Conservation (phyloP, 2,888 invertebrate species). For the Ligdia adustata region DNA sequence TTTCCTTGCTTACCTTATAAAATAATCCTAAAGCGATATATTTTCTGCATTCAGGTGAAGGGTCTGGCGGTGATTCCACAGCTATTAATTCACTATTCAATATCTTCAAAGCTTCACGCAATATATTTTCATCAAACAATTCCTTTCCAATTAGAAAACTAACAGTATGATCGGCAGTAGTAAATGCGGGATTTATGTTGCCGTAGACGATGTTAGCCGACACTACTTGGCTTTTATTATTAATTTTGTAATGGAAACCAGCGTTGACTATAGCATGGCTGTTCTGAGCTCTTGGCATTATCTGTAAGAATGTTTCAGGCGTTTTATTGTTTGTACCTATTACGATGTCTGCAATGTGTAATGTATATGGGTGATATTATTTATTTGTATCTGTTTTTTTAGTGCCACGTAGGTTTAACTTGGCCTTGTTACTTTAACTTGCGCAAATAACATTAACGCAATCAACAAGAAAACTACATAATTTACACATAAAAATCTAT, state of each 20-base stretch:
- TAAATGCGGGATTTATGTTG: slow-evolving; percentile 82
- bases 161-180: slow-evolving; percentile 85
- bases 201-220: slow-evolving; percentile 86
- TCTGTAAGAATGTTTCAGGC: too few species aligned
- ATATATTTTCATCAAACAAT: slow-evolving; percentile 66
- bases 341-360: too few species aligned
- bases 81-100: slow-evolving; percentile 86
- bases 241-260: slow-evolving; percentile 86
- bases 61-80: slow-evolving; percentile 86
- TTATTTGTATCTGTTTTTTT: too few species aligned
- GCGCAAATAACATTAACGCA: too few species aligned
- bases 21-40: slow-evolving; percentile 89
- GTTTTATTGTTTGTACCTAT: neutral
- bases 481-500: too few species aligned
- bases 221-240: slow-evolving; percentile 61
- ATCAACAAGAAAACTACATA: too few species aligned
- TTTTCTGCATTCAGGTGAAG: slow-evolving; percentile 87
- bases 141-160: slow-evolving; percentile 65
- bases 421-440: too few species aligned
- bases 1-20: slow-evolving; percentile 93
- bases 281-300: slow-evolving; percentile 90
- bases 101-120: slow-evolving; percentile 68
- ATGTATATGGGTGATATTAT: too few species aligned
- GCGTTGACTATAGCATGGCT: slow-evolving; percentile 91
- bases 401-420: too few species aligned